phyloP scores from a whole-genome alignment of 2,113 vertebrate species.

The Megatriorchis doriae region DNA sequence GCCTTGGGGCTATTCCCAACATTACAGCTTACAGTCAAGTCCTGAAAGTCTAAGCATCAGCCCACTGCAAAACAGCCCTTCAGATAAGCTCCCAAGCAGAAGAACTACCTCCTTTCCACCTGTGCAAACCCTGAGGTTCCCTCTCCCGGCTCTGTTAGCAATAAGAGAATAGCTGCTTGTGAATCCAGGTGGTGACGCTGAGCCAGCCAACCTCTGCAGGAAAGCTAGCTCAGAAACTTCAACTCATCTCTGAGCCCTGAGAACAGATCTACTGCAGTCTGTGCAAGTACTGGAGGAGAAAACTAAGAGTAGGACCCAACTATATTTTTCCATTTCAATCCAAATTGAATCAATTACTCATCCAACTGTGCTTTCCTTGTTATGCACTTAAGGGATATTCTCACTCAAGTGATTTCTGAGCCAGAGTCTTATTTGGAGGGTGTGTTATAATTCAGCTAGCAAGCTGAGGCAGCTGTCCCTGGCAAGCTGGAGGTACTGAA shows the following conservation, averaged over 20 bases:
- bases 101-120: neutral
- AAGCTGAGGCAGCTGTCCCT: constrained; percentile 24
- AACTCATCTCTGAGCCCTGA: neutral
- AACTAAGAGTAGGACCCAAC: neutral
- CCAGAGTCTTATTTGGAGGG: constrained; percentile 1
- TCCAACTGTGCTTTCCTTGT: neutral
- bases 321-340: constrained; percentile 10
- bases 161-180: neutral
- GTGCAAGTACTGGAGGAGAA: neutral
- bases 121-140: neutral
- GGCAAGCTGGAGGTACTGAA: constrained; percentile 28
- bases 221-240: neutral
- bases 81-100: neutral
- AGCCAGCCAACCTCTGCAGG: neutral
- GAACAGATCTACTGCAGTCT: neutral
- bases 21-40: neutral
- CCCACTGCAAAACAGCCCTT: neutral
- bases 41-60: neutral
- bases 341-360: constrained; percentile 4
- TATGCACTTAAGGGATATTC: neutral
- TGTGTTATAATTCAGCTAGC: constrained; percentile 39
- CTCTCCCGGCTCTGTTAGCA: neutral
- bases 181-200: neutral
- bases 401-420: neutral
- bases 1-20: neutral